Evolutionary conservation across 2,797 vertebrate genomes (phyloP).

Genomic region (Synaphobranchus kaupii): DNA sequence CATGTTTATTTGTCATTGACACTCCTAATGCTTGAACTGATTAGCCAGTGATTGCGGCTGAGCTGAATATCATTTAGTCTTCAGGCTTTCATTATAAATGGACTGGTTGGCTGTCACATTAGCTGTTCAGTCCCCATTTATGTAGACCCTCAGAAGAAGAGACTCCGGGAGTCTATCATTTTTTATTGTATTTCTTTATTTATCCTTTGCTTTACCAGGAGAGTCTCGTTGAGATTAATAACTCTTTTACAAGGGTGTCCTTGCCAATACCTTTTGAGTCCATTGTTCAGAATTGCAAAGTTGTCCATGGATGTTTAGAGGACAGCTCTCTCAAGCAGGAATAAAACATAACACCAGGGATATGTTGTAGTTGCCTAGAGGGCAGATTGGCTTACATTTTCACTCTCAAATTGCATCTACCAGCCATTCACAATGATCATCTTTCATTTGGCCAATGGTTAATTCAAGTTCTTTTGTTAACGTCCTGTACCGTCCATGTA

Average conservation of each 20-base stretch:
- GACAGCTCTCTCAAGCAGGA: neutral
- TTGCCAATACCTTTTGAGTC: neutral
- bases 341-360: neutral
- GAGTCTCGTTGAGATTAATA: too few species aligned
- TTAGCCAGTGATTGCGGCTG: neutral
- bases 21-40: slow-evolving; percentile 11
- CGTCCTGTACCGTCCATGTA: neutral
- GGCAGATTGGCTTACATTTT: neutral
- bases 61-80: neutral
- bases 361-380: neutral
- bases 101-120: neutral
- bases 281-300: neutral
- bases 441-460: neutral
- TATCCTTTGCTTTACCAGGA: too few species aligned
- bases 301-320: neutral
- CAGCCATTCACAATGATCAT: neutral
- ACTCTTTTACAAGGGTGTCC: too few species aligned
- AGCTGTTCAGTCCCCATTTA: neutral
- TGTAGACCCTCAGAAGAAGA: neutral
- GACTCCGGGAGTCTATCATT: neutral
- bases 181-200: too few species aligned
- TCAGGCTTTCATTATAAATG: neutral
- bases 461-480: neutral
- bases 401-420: neutral
- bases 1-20: neutral